These are phyloP conservation scores for Wiebesia pumilae DNA, from an alignment of 1,140 invertebrate genomes.

Conservation along the genomic window DNA sequence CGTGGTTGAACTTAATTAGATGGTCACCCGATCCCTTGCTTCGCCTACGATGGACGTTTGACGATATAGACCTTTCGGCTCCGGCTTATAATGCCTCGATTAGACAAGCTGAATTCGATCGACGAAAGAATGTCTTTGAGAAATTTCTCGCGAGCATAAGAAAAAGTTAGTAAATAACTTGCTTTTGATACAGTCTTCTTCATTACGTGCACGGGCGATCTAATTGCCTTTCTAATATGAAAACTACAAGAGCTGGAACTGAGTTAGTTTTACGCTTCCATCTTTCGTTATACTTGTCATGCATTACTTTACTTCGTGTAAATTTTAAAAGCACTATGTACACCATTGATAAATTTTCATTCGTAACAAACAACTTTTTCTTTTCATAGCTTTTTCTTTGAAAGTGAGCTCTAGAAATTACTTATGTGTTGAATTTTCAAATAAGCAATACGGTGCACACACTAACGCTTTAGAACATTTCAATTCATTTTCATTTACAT, in stretches of 20 bases:
- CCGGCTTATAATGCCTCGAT: conserved; percentile 60
- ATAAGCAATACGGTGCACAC: not conserved
- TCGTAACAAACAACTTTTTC: not conserved
- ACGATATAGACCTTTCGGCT: conserved; percentile 63
- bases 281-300: not conserved
- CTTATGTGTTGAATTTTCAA: not conserved
- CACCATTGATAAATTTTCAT: not conserved
- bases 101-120: conserved; percentile 57
- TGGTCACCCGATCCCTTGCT: conserved; percentile 78
- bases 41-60: conserved; percentile 77
- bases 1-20: conserved; percentile 60
- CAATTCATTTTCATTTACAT: too few relatives aligned
- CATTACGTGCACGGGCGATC: not conserved
- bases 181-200: too few relatives aligned
- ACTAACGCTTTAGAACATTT: too few relatives aligned
- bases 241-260: not conserved
- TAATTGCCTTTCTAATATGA: not conserved
- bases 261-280: not conserved
- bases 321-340: too few relatives aligned
- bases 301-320: too few relatives aligned
- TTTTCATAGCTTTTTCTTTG: too few relatives aligned
- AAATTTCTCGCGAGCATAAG: conserved; percentile 22
- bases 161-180: conserved; percentile 50
- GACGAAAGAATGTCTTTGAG: not conserved
- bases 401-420: not conserved